phyloP scores from a whole-genome alignment of 2,797 vertebrate species.

The Myotis vivesi region DNA sequence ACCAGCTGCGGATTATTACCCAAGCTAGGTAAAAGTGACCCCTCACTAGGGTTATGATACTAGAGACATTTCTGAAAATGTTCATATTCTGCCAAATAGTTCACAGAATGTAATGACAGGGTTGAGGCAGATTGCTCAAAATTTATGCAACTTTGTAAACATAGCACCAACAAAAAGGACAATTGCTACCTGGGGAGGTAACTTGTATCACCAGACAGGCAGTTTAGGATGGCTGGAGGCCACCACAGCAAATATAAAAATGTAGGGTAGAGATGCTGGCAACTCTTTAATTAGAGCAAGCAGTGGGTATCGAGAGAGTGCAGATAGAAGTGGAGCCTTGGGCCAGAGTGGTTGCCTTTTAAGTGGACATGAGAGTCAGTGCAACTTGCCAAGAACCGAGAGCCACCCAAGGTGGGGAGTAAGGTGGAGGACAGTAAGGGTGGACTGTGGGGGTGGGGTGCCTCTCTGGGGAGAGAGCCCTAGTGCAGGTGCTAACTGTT shows the following conservation, averaged over 20 bases:
- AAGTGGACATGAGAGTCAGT: background rate
- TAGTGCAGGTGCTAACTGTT: background rate
- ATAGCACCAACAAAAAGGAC: slow-evolving; percentile 13
- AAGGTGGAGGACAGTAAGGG: background rate
- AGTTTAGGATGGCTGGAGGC: background rate
- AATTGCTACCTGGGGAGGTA: background rate
- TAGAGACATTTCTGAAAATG: slow-evolving; percentile 32
- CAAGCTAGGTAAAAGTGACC: slow-evolving; percentile 77
- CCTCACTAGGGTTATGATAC: slow-evolving; percentile 30
- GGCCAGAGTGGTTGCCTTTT: background rate
- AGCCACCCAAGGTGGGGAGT: background rate
- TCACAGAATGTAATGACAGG: slow-evolving; percentile 27
- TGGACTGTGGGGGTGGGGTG: background rate
- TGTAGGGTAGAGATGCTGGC: background rate
- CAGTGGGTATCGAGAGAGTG: background rate
- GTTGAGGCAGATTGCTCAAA: slow-evolving; percentile 25
- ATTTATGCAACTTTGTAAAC: slow-evolving; percentile 23
- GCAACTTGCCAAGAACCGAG: background rate
- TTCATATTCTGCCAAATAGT: slow-evolving; percentile 20
- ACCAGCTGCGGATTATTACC: slow-evolving; percentile 72
- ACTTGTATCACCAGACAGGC: background rate
- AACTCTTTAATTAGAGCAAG: slow-evolving; percentile 12
- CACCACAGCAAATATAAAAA: background rate
- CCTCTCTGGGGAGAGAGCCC: background rate
- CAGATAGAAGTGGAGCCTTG: background rate